phyloP scores from a whole-genome alignment of 2,888 invertebrate species.

The Trachelus stipa region DNA sequence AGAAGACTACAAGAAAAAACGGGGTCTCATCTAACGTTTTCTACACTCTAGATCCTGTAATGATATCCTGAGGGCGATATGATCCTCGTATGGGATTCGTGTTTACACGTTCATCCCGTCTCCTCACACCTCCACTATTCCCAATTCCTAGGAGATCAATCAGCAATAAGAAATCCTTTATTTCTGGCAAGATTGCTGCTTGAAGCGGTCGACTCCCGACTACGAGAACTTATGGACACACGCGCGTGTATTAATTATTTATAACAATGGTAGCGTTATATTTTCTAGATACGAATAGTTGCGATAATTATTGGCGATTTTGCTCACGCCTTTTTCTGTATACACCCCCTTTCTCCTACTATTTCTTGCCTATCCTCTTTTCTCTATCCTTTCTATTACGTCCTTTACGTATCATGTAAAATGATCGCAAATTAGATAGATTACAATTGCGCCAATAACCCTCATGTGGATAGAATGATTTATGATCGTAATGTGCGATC shows the following conservation, averaged over 20 bases:
- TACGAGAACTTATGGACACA: background rate
- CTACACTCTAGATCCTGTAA: background rate
- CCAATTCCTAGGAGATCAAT: background rate
- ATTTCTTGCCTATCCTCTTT: background rate
- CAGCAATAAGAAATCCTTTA: background rate
- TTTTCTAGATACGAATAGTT: background rate
- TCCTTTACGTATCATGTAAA: background rate
- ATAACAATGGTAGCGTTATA: background rate
- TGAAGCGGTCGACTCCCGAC: background rate
- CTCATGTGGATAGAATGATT: background rate
- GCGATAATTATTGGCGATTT: background rate
- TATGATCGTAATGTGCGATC: background rate
- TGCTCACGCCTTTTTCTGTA: background rate
- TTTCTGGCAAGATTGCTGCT: background rate
- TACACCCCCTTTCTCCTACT: background rate
- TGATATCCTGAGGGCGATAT: background rate
- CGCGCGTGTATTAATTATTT: background rate
- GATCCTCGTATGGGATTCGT: background rate
- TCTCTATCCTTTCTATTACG: background rate
- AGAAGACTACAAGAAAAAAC: conserved; percentile 93
- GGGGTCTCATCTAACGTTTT: conserved; percentile 81
- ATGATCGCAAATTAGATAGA: background rate
- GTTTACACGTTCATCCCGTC: background rate
- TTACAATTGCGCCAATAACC: background rate
- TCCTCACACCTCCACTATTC: background rate